phyloP scores from a whole-genome alignment of 2,797 vertebrate genomes.

The Enteromius thamalakanensis region DNA sequence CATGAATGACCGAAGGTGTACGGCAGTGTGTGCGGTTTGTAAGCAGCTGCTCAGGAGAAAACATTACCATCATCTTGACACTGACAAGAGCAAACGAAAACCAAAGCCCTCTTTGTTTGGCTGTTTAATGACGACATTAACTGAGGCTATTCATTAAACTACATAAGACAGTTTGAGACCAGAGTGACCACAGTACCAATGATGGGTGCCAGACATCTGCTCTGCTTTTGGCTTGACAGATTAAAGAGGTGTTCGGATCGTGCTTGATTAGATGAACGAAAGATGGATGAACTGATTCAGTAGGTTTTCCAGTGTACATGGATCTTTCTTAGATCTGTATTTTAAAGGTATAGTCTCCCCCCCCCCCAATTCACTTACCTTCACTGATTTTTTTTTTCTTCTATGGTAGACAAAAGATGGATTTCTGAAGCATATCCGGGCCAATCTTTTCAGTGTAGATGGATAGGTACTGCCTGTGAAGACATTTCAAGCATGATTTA shows the following conservation, averaged over 20 bases:
- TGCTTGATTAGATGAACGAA: conserved; percentile 51
- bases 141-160: conserved; percentile 43
- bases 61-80: conserved; percentile 29
- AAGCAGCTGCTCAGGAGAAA: conserved; percentile 41
- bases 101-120: conserved; percentile 6
- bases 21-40: conserved; percentile 41
- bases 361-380: neutral
- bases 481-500: neutral
- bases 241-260: conserved; percentile 43
- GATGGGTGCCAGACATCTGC: conserved; percentile 38
- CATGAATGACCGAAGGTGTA: conserved; percentile 49
- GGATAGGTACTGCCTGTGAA: neutral
- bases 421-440: neutral
- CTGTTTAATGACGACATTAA: conserved; percentile 20
- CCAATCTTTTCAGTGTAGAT: neutral
- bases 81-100: neutral
- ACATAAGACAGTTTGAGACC: conserved; percentile 44
- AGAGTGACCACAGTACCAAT: conserved; percentile 1
- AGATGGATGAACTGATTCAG: conserved; percentile 53
- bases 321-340: neutral
- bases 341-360: neutral
- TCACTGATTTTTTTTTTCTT: neutral
- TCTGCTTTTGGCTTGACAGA: conserved; percentile 11
- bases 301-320: conserved; percentile 3
- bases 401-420: neutral